Evolutionary conservation across 2,888 invertebrate genomes (phyloP).

Genomic region (Limnephilus lunatus): DNA sequence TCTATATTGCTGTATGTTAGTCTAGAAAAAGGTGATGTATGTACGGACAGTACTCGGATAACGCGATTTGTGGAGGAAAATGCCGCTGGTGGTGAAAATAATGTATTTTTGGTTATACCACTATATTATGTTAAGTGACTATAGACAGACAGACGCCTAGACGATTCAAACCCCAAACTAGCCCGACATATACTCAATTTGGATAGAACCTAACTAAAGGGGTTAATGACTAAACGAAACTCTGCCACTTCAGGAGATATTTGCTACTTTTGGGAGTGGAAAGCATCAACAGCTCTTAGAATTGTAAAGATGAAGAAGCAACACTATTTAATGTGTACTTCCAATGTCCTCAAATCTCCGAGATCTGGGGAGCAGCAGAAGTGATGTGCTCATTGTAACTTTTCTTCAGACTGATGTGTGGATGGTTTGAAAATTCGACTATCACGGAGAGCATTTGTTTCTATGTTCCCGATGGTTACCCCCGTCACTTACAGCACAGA

Average conservation of each 20-base stretch:
- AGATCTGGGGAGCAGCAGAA: not conserved
- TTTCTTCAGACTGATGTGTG: no score
- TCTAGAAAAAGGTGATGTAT: conserved; percentile 35
- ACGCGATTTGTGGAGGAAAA: not conserved
- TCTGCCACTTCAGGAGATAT: no score
- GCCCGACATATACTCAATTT: not conserved
- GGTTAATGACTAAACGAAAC: not conserved
- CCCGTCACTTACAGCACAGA: no score
- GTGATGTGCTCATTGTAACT: no score
- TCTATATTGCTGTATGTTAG: not conserved
- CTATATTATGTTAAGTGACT: not conserved
- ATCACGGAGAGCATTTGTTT: no score
- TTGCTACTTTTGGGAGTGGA: no score
- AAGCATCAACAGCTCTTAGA: no score
- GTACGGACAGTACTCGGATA: not conserved
- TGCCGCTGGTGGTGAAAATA: not conserved
- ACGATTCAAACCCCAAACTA: not conserved
- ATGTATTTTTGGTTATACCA: not conserved
- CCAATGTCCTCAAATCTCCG: not conserved
- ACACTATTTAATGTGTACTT: no score
- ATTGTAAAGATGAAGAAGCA: no score
- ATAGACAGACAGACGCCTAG: not conserved
- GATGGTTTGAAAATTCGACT: no score
- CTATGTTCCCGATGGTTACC: no score
- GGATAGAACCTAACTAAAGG: no score